A percentile compares a stretch with the other conserved stretches of the same genome.
phyloP scores from a whole-genome alignment of 92 coral and sea anemone genomes.

The Palythoa grandis region DNA sequence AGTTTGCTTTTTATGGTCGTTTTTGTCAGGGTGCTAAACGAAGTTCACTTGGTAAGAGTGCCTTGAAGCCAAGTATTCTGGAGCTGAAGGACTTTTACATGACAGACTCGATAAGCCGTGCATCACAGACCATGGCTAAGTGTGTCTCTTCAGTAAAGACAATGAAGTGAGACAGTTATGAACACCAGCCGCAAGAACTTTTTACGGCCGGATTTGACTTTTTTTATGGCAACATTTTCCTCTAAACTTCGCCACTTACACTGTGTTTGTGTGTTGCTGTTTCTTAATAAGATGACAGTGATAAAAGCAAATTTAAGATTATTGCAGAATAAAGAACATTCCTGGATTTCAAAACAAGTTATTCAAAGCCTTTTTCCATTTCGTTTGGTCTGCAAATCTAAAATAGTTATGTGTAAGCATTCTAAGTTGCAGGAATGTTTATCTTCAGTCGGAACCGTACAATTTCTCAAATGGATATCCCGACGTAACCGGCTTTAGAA shows the following conservation, averaged over 20 bases:
- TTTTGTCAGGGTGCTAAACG: constrained; percentile 71
- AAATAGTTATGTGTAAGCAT: background rate
- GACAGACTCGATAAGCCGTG: constrained; percentile 98
- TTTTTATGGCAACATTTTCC: background rate
- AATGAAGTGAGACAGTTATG: constrained; percentile 62
- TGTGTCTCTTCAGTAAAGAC: constrained; percentile 91
- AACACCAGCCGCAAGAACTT: background rate
- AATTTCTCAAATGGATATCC: background rate
- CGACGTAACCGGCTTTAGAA: background rate
- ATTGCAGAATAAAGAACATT: background rate
- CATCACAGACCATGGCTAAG: constrained; percentile 99
- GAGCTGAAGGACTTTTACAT: constrained; percentile 97
- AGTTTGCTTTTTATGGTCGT: background rate
- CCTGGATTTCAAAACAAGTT: background rate
- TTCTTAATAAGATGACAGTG: background rate
- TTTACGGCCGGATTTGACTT: background rate
- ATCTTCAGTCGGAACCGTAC: background rate
- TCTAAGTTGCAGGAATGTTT: background rate
- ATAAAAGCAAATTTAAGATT: background rate
- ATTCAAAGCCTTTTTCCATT: too few species aligned
- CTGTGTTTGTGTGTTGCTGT: background rate
- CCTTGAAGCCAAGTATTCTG: constrained; percentile 74
- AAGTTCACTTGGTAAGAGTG: constrained; percentile 56
- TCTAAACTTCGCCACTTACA: background rate
- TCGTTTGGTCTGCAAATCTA: background rate